Evolutionary conservation across 2,797 vertebrate species (phyloP).

Genomic region (Bradypodion ventrale): DNA sequence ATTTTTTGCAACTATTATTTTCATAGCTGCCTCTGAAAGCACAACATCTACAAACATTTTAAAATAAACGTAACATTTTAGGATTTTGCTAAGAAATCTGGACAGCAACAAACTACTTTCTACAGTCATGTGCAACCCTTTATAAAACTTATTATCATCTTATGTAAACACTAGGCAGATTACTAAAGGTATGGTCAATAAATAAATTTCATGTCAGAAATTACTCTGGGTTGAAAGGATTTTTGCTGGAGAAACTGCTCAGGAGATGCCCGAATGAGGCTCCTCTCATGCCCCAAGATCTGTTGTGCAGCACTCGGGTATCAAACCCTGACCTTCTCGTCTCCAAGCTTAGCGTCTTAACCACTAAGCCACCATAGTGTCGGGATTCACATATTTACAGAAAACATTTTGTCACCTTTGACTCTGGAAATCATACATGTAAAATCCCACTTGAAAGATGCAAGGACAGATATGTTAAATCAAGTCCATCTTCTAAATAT

Average conservation of each 20-base stretch:
- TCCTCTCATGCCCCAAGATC: too few relatives aligned
- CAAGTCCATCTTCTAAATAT: background rate
- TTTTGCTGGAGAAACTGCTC: too few relatives aligned
- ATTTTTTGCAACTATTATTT: background rate
- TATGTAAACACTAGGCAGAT: background rate
- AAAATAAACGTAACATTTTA: background rate
- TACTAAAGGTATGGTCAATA: background rate
- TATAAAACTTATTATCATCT: background rate
- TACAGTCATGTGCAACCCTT: background rate
- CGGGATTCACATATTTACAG: background rate
- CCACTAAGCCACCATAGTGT: too few relatives aligned
- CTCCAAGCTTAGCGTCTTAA: too few relatives aligned
- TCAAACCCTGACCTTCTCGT: too few relatives aligned
- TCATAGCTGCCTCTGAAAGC: background rate
- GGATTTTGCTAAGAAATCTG: background rate
- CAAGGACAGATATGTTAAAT: background rate
- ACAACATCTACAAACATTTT: background rate
- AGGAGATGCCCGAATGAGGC: too few relatives aligned
- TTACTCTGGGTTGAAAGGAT: too few relatives aligned
- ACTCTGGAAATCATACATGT: conserved; percentile 7
- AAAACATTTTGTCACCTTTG: background rate
- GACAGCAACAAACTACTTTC: background rate
- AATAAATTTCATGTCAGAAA: too few relatives aligned
- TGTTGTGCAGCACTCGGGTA: too few relatives aligned
- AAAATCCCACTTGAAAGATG: background rate